These are phyloP conservation scores for Bos taurus DNA, from an alignment of 2,113 vertebrate genomes.

Conservation along the genomic window ARS-UCD2.0 NC_037343.1:52921501-52922000, in stretches of 20 bases:
- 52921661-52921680: background rate
- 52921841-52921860: background rate
- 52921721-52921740: background rate
- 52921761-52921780: background rate
- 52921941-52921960: background rate
- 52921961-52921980: background rate
- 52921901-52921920: background rate
- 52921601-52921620: background rate
- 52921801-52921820: background rate
- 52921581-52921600: background rate
- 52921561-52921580: background rate
- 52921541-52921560: fast-evolving
- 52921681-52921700: background rate
- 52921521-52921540: background rate
- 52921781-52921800: background rate
- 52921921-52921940: background rate
- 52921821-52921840: background rate
- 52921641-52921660: background rate
- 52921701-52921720: background rate
- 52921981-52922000: background rate
- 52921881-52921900: background rate
- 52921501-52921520: background rate
- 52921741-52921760: background rate
- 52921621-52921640: background rate
- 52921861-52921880: background rate